Base-by-base conservation (phyloP, 2,113 vertebrate species). In the Paratilapia polleni region DNA sequence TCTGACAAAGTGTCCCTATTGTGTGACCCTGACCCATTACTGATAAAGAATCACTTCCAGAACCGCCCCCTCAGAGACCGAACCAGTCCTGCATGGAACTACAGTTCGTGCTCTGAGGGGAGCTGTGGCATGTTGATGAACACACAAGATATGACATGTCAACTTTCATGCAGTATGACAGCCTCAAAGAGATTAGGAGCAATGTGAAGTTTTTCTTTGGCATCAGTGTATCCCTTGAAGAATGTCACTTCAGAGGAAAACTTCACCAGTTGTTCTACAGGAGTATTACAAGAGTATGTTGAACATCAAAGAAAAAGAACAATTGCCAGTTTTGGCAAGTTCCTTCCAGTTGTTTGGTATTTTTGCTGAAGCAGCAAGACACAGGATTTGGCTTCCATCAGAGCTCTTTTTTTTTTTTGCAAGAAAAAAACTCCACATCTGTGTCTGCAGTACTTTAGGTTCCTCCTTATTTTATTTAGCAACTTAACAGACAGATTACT, bases 11-110 rank as follows among this genome's bases (percentile, higher is more conserved):
- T 84, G 82, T 83, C 85, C 88, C 90, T 91, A 92, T 95, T 96
- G 95, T 94, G 95, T 90, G 91, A 93, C 92, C 94, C 91, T 74
- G 93, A 90, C 95, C 90, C 84, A 92, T 94, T 94, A 86, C 93
- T 88, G 92, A 94, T 95, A 95, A 92, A 94, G 94, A 93, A 94
- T 94, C 88, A 76, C 94, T 89, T 91, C 84, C 91, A 93, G 93
- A 92, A 86, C 82, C 81, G 79, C 93, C 93, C 90, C 91, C 24
- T 85, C 62, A 0, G 64, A 89, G 77, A 66, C 89, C 74, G 80
- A 70, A 93, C 89, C 52, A 77, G 84, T 91, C 81, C 81, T 74
- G 73, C 85, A 36, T 83, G 22, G 85, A 77, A 68, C 80, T 63
- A 58, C 77, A 56, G 83, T 70, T 78, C 52, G 80, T 24, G 70